phyloP scores from a whole-genome alignment of 2,888 invertebrate species.

The Synergus gifuensis region DNA sequence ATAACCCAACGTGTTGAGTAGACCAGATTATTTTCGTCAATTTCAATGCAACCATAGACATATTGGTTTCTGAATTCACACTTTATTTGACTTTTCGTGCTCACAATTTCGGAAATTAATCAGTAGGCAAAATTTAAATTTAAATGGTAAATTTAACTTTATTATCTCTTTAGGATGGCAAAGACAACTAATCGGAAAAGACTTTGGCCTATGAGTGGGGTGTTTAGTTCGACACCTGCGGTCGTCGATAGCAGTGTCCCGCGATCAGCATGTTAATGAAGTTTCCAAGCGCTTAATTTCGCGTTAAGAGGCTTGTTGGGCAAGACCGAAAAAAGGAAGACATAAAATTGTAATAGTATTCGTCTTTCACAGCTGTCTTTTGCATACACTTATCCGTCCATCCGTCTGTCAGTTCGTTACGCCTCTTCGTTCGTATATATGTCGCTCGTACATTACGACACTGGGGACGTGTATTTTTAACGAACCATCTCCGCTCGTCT shows the following conservation, averaged over 20 bases:
- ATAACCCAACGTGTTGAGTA: constrained; percentile 5
- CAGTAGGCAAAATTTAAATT: too few species aligned
- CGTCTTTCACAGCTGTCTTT: constrained; percentile 58
- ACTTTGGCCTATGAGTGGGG: neutral
- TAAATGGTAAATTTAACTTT: neutral
- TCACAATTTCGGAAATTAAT: neutral
- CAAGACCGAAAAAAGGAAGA: constrained; percentile 41
- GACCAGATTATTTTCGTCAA: neutral
- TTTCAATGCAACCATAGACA: neutral
- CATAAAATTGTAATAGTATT: constrained; percentile 57
- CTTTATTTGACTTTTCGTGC: neutral
- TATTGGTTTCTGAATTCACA: neutral
- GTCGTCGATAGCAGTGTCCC: constrained; percentile 6
- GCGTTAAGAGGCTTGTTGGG: constrained; percentile 45
- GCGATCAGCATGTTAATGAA: constrained; percentile 62
- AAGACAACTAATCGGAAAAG: neutral
- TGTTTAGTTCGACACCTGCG: neutral
- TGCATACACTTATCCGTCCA: constrained; percentile 55
- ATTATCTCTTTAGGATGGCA: neutral
- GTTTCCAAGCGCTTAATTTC: constrained; percentile 57
- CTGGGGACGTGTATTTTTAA: constrained; percentile 59
- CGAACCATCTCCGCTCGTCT: constrained; percentile 49
- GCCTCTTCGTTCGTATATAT: constrained; percentile 47
- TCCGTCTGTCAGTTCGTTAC: constrained; percentile 56
- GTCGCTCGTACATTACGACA: constrained; percentile 52